Percentiles rank a stretch among this genome's conserved stretches.
Conservation (phyloP, 2,113 vertebrate genomes). For the Enhydra lutris region DNA sequence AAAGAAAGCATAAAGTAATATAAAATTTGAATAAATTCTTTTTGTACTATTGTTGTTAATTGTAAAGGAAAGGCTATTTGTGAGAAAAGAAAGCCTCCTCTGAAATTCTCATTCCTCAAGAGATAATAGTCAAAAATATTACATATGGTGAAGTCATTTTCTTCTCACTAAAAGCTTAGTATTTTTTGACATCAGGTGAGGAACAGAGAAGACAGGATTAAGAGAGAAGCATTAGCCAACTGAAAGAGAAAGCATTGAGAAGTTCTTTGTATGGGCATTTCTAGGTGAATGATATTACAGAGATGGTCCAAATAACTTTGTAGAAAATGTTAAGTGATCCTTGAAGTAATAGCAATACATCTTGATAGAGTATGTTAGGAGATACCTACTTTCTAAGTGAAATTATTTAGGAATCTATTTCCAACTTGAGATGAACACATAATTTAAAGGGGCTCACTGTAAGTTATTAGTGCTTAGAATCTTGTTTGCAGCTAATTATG, state of each 20-base stretch:
- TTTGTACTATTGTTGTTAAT: background rate
- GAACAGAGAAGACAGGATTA: background rate
- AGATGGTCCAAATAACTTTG: background rate
- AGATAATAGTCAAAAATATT: constrained; percentile 23
- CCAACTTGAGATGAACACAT: constrained; percentile 48
- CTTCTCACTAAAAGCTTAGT: background rate
- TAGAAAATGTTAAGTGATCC: constrained; percentile 44
- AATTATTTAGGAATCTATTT: constrained; percentile 48
- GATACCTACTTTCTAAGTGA: constrained; percentile 59
- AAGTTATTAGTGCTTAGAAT: constrained; percentile 49
- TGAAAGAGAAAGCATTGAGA: background rate
- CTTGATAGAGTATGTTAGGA: constrained; percentile 31
- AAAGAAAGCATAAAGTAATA: background rate
- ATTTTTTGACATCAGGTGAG: background rate
- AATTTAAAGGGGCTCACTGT: constrained; percentile 60
- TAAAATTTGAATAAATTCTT: background rate
- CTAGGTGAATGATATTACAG: background rate
- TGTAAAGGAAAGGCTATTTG: constrained; percentile 3
- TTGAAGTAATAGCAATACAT: constrained; percentile 62
- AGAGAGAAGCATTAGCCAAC: background rate
- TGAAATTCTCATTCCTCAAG: background rate
- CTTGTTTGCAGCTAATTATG: constrained; percentile 39
- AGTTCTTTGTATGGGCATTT: background rate
- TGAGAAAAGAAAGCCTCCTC: background rate
- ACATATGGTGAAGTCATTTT: background rate